Base-by-base conservation (phyloP, 2,888 invertebrate species). In the Leuctra nigra region DNA sequence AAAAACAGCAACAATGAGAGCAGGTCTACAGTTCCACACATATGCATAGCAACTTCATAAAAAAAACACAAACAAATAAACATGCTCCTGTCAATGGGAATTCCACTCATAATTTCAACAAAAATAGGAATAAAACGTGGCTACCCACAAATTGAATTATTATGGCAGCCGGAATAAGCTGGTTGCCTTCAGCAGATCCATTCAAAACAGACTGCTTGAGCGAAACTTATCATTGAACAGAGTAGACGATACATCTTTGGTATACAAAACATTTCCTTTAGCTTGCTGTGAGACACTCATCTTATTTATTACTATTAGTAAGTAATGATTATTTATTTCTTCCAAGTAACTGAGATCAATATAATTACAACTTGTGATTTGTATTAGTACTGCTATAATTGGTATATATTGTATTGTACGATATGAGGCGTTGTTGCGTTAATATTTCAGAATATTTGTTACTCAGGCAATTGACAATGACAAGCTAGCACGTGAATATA, bases 241-340 rank as follows among this genome's bases (percentile, higher is more conserved):
- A 39, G 20, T 20, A 39, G 18, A 39, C 39, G 18, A 18, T n/a
- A 39, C 39, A 39, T 39, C 39, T 39, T 39, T 39, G 39, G 39
- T 39, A 39, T 39, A 39, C 39, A 16, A 20, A 39, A 16, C 39
- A 39, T 18, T 39, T 16, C 39, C 18, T 18, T 18, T 39, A 39
- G n/a, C n/a, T n/a, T n/a, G n/a, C n/a, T n/a, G n/a, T n/a, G n/a
- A n/a, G n/a, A n/a, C n/a, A n/a, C n/a, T n/a, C n/a, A n/a, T n/a
- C n/a, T n/a, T n/a, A 39, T 39, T 20, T 18, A 16, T 20, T 18
- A 39, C 39, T 39, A 20, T 16, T 20, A 39, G 39, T n/a, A 39
- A 20, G 20, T 18, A 39, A 16, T 39, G 39, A 20, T 18, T 18
- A 39, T 18, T 20, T 39, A 18, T 39, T 18, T 39, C 16, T 16